phyloP scores from a whole-genome alignment of 2,888 invertebrate genomes.

The Amphimallon solstitiale region DNA sequence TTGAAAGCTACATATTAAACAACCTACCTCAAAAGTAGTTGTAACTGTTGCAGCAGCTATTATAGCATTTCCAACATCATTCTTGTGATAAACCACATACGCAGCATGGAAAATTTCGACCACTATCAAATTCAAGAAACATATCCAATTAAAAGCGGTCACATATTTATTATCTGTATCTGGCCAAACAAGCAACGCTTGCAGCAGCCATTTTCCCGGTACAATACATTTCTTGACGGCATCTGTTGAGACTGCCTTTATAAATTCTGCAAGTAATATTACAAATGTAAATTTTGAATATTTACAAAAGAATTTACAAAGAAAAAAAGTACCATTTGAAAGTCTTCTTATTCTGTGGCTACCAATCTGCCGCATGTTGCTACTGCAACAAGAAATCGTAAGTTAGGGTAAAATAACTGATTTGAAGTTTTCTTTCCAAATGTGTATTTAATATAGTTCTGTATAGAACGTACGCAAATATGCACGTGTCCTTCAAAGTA shows the following conservation, averaged over 20 bases:
- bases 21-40: slow-evolving; percentile 34
- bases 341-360: no score
- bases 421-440: no score
- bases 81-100: slow-evolving; percentile 24
- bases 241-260: slow-evolving; percentile 4
- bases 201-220: slow-evolving; percentile 33
- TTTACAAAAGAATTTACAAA: not conserved
- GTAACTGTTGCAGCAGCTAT: slow-evolving; percentile 35
- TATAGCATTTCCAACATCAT: slow-evolving; percentile 22
- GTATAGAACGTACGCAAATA: no score
- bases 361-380: no score
- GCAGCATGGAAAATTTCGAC: slow-evolving; percentile 32
- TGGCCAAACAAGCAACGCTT: slow-evolving; percentile 35
- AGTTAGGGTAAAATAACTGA: no score
- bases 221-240: slow-evolving; percentile 22
- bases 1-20: no score
- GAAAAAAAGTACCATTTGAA: not conserved
- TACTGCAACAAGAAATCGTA: no score
- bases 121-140: slow-evolving; percentile 31
- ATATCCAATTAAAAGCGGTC: slow-evolving; percentile 21
- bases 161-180: slow-evolving; percentile 22
- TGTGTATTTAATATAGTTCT: no score
- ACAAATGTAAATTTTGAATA: not conserved
- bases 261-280: slow-evolving; percentile 14
- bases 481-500: no score